A percentile compares a stretch with the other conserved stretches of the same genome.
Evolutionary conservation across 1,140 invertebrate genomes (phyloP).

Genomic region (roundworm (Caenorhabditis elegans)): WBcel235 BX284605.5:10571001-10571500

Average conservation of each 20-base stretch:
- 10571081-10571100: neutral
- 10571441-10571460: neutral
- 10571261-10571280: conserved; percentile 94
- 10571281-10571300: conserved; percentile 83
- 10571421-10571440: too few species aligned
- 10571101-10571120: conserved; percentile 7
- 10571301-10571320: conserved; percentile 78
- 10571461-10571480: neutral
- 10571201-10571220: neutral
- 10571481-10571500: neutral
- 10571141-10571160: too few species aligned
- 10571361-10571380: neutral
- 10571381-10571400: too few species aligned
- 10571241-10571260: conserved; percentile 79
- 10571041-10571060: neutral
- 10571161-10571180: neutral
- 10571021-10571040: conserved; percentile 42
- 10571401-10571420: too few species aligned
- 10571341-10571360: conserved; percentile 76
- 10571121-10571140: neutral
- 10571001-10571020: neutral
- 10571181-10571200: conserved; percentile 1
- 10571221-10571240: conserved; percentile 70
- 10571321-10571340: conserved; percentile 93
- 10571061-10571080: neutral